Conservation (phyloP, 2,888 invertebrate genomes). For the Eurytoma californica region DNA sequence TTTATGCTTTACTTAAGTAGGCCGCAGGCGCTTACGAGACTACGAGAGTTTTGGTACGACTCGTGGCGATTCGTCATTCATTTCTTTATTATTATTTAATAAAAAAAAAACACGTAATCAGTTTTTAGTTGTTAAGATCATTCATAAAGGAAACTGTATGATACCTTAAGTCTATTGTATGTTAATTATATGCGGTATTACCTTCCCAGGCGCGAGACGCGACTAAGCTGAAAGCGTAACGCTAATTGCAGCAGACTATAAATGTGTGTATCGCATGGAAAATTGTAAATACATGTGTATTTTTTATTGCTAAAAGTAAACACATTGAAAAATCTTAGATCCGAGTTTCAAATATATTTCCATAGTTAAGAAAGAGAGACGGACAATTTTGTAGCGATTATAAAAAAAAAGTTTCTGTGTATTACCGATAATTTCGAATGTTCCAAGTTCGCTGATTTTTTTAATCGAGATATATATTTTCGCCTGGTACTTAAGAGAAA, state of each 20-base stretch:
- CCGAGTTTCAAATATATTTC: conserved; percentile 24
- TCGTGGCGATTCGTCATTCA: no score
- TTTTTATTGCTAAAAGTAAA: conserved; percentile 24
- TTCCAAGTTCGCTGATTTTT: neutral
- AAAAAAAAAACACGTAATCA: conserved; percentile 10
- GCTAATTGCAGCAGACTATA: conserved; percentile 4
- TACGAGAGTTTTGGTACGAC: no score
- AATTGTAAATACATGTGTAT: conserved; percentile 43
- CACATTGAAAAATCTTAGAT: conserved; percentile 16
- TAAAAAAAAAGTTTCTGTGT: neutral
- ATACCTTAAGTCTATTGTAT: conserved; percentile 36
- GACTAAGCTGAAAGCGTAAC: conserved; percentile 31
- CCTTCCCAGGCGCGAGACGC: conserved; percentile 14
- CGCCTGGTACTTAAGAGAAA: conserved; percentile 31
- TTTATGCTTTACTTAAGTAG: no score
- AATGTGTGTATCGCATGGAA: conserved; percentile 15
- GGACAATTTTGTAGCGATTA: neutral
- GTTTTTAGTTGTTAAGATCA: conserved; percentile 43
- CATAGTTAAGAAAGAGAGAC: neutral
- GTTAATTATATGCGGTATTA: conserved; percentile 21
- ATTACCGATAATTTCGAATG: neutral
- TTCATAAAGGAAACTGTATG: conserved; percentile 23
- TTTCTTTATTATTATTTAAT: no score
- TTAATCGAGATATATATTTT: conserved; percentile 1
- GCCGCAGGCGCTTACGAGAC: no score